Evolutionary conservation across 2,888 invertebrate genomes (phyloP), one percentile per base, ranked within the genome.

Genomic region (Dryadula phaetusa): DNA sequence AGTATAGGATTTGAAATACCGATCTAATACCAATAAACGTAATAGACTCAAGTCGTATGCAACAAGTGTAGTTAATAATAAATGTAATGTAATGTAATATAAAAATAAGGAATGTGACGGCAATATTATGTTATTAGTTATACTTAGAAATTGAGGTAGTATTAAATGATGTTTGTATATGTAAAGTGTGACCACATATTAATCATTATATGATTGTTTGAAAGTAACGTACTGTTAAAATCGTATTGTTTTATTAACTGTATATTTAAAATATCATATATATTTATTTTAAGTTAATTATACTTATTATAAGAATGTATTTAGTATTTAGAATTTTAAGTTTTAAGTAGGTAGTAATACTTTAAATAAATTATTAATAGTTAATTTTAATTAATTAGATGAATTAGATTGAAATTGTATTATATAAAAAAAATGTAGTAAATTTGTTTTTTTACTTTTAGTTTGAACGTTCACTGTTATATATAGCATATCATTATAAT

Each of bases 1-100:
- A 32, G 46, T 7, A 60, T 32, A 28, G 28, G 14, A 8, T 25
- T 22, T 22, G 77, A 75, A 74, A 77, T 77, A 82, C 79, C 2
- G 28, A 42, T 42, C 14, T 16, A n/a, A 37, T 37, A 54, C 3
- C 10, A 44, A 28, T 22, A 34, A 0, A 16, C 16, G 20, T 37
- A 56, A 64, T 56, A 46, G 37, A 47, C 16, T n/a, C 14, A 32
- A 82, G 80, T 76, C 74, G 71, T 74, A 77, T 77, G 77, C 79
- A 77, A 75, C 72, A 67, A 37, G 22, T 40, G 3, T 18, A 16
- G 44, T n/a, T 16, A 20, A 54, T 14, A n/a, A 52, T 28, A 52
- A 32, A 52, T 16, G 20, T 28, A 14, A 7, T n/a, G 16, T 8
- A 5, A 5, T n/a, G n/a, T n/a, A n/a, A n/a, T n/a, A n/a, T n/a